Conservation (phyloP, 2,113 vertebrate species). For the Deroptyus accipitrinus region DNA sequence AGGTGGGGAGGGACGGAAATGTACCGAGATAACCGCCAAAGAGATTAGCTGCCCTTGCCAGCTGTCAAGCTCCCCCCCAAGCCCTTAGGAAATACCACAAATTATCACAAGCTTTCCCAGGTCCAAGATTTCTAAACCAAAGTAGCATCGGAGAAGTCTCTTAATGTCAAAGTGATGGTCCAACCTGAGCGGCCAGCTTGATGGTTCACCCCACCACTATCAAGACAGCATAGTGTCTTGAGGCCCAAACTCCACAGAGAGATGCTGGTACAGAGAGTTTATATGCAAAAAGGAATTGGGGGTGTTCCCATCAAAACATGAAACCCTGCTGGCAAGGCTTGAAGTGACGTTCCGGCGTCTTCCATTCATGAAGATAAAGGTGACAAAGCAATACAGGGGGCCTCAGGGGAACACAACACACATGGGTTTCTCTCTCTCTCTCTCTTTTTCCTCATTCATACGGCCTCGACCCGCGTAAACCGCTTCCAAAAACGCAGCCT, state of each 20-base stretch:
- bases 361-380: constrained; percentile 65
- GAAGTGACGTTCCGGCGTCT: constrained; percentile 65
- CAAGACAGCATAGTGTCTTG: constrained; percentile 61
- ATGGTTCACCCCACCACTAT: constrained; percentile 64
- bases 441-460: constrained; percentile 47
- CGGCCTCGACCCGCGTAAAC: constrained; percentile 68
- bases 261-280: constrained; percentile 68
- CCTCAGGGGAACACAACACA: constrained; percentile 42
- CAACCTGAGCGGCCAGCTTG: constrained; percentile 70
- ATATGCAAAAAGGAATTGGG: constrained; percentile 61
- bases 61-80: constrained; percentile 54
- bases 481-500: constrained; percentile 60
- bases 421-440: constrained; percentile 41
- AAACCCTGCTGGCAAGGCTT: constrained; percentile 70
- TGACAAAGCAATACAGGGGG: constrained; percentile 49
- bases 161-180: constrained; percentile 65
- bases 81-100: constrained; percentile 68
- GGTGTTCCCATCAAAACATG: constrained; percentile 63
- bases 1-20: constrained; percentile 57
- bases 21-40: constrained; percentile 44
- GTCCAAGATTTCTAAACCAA: constrained; percentile 68
- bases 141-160: constrained; percentile 71
- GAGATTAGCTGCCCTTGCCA: constrained; percentile 47
- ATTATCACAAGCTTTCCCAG: constrained; percentile 59
- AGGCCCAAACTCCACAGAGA: constrained; percentile 62